Conservation (phyloP, 2,113 vertebrate species). For the Rhegmatorhina hoffmannsi region DNA sequence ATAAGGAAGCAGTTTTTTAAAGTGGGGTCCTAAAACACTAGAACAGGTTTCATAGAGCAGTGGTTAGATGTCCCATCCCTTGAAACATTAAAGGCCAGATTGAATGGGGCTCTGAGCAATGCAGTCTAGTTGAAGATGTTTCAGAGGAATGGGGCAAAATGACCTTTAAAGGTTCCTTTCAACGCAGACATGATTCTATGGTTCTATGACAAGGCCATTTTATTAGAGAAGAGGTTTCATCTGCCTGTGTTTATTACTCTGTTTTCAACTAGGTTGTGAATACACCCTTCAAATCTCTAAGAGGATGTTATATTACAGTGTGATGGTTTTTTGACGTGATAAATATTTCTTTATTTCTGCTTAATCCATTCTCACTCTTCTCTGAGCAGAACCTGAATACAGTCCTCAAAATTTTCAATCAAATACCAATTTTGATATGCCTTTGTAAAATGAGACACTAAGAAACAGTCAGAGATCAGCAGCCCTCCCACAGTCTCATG, state of each 20-base stretch:
- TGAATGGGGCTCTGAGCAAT: not conserved
- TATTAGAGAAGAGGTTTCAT: not conserved
- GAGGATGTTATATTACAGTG: not conserved
- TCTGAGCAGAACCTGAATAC: not conserved
- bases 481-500: too few species aligned
- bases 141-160: not conserved
- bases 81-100: not conserved
- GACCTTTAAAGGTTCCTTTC: not conserved
- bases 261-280: not conserved
- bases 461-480: not conserved
- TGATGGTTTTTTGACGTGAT: not conserved
- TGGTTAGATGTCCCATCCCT: not conserved
- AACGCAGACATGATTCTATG: not conserved
- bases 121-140: not conserved
- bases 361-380: not conserved
- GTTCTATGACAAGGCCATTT: not conserved
- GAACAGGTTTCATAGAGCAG: not conserved
- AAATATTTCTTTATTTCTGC: not conserved
- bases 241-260: not conserved
- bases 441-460: not conserved
- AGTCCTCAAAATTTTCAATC: not conserved
- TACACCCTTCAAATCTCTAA: not conserved
- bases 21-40: not conserved
- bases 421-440: not conserved
- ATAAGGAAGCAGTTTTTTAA: not conserved